These are phyloP conservation scores for Drosophila elegans DNA, from an alignment of 1,140 invertebrate genomes.

Conservation along the genomic window DNA sequence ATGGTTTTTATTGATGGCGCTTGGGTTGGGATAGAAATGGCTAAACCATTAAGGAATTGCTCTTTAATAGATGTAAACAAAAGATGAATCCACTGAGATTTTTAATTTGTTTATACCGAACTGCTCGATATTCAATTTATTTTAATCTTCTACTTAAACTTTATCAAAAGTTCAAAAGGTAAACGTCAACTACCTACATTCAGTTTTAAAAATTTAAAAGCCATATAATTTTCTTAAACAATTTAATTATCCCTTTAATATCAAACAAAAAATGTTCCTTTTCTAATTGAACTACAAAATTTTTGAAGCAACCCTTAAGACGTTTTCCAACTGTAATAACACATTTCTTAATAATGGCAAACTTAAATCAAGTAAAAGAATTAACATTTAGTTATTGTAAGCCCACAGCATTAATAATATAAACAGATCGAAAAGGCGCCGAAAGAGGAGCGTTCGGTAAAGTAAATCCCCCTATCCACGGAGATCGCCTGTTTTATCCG, in stretches of 20 bases:
- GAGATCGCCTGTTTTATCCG: neutral
- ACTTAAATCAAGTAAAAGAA: constrained; percentile 6
- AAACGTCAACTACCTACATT: too few relatives aligned
- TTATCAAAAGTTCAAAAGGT: too few relatives aligned
- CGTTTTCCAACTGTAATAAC: neutral
- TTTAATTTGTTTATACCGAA: too few relatives aligned
- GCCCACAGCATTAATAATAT: neutral
- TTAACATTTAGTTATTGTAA: constrained; percentile 21
- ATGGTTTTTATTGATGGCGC: constrained; percentile 36
- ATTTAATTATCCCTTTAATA: too few relatives aligned
- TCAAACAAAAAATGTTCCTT: neutral
- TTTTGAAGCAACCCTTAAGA: too few relatives aligned
- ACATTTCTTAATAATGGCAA: neutral
- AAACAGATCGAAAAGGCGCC: constrained; percentile 17
- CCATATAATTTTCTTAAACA: too few relatives aligned
- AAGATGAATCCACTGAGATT: neutral
- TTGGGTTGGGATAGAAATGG: constrained; percentile 1
- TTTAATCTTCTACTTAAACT: too few relatives aligned
- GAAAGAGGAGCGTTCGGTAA: constrained; percentile 6
- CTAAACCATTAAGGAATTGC: constrained; percentile 5
- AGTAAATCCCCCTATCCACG: constrained; percentile 8
- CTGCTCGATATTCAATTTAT: too few relatives aligned
- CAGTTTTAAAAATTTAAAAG: too few relatives aligned
- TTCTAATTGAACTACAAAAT: neutral
- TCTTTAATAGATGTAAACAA: constrained; percentile 24